Evolutionary conservation across 64 coral and sea anemone species (phyloP).

Genomic region (Pocillopora damicornis): DNA sequence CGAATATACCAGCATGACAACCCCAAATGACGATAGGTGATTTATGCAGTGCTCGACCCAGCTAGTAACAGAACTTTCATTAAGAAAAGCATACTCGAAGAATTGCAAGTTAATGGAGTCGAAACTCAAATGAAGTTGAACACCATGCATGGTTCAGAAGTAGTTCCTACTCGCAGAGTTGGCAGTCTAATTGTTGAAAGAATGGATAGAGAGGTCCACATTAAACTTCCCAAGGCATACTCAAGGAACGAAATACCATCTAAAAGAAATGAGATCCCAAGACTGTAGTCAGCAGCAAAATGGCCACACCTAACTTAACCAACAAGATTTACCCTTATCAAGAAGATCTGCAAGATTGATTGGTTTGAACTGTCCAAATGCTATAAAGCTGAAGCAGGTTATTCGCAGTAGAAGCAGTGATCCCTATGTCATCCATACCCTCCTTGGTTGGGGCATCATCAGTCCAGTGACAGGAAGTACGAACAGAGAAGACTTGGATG

Average conservation of each 20-base stretch:
- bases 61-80: slow-evolving; percentile 44
- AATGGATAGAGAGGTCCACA: slow-evolving; percentile 11
- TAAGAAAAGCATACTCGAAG: no score
- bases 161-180: slow-evolving; percentile 11
- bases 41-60: slow-evolving; percentile 62
- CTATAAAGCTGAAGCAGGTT: no score
- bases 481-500: not conserved
- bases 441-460: no score
- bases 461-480: not conserved
- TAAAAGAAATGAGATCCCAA: slow-evolving; percentile 42
- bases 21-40: slow-evolving; percentile 1
- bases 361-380: no score
- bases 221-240: no score
- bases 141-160: no score
- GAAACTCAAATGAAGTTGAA: no score
- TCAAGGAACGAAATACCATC: no score
- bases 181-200: not conserved
- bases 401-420: no score
- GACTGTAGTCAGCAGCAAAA: slow-evolving; percentile 1
- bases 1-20: slow-evolving; percentile 34
- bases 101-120: no score
- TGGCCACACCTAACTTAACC: slow-evolving; percentile 35
- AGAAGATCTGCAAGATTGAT: not conserved
- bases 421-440: no score
- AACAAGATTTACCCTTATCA: not conserved